Base-by-base conservation (phyloP, 2,888 invertebrate genomes). In the Melieria picta region DNA sequence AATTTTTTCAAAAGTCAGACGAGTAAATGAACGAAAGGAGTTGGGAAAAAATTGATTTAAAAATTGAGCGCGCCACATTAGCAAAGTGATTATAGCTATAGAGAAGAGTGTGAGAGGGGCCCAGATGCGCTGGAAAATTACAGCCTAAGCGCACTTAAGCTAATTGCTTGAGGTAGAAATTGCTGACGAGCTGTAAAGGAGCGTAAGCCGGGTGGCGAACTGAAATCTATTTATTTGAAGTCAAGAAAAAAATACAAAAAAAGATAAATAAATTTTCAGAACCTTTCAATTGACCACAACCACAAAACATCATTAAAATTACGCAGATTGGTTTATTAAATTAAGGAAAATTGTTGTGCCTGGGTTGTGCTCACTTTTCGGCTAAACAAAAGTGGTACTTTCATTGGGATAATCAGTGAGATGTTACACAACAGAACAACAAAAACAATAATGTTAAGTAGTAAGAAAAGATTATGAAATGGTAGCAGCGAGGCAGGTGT, bases 181-280 rank as follows among this genome's bases (percentile, higher is more conserved):
- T 4, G 3, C 9, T 11, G 7, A 11, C 10, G 4, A n/a, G 6
- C 5, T 10, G 43, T 50, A 7, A 47, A 10, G 63, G 3, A 68
- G 82, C 80, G 82, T 82, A 81, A 81, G 74, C 79, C 82, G 80
- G 80, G 81, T 82, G 81, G 79, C 81, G 76, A 73, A 60, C 6
- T 56, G 9, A 11, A 65, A 71, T 30, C 30, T 30, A 71, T 61
- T 60, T 30, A 70, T 42, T 61, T 60, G 50, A 67, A 60, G 52
- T 61, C 45, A 66, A 56, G 56, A 13, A 7, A 58, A 7, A 16
- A 30, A 56, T 10, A 65, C 13, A 9, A 42, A 52, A 66, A 66
- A 50, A 48, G 60, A 66, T 58, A 58, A 67, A 67, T 60, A 67
- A 1, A 30, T 30, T 30, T 30, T 30, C 30, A 30, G 30, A 30